These are phyloP conservation scores for Todiramphus chloris DNA, from an alignment of 2,113 vertebrate genomes.

Conservation along the genomic window DNA sequence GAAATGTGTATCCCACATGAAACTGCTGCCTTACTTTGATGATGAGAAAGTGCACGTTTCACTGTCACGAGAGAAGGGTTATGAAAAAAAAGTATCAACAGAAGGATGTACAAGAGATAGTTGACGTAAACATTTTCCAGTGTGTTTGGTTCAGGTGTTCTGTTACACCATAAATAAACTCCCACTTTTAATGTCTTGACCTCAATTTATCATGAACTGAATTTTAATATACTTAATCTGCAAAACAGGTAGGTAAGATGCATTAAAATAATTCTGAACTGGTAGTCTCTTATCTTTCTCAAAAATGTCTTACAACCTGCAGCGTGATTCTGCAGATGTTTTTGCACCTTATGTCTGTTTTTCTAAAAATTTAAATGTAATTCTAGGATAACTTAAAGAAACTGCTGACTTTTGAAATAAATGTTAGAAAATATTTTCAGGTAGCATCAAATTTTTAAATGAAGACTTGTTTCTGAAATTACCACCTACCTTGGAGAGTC, in stretches of 20 bases:
- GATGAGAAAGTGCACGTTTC: neutral
- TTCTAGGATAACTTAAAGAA: neutral
- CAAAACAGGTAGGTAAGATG: neutral
- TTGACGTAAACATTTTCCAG: neutral
- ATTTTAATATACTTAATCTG: neutral
- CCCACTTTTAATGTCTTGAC: neutral
- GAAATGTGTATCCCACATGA: neutral
- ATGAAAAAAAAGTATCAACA: neutral
- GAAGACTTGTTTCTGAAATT: neutral
- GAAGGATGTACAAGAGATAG: neutral
- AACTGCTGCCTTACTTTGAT: neutral
- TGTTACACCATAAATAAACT: neutral
- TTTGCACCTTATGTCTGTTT: neutral
- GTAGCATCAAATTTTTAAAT: neutral
- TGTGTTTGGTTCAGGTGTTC: neutral
- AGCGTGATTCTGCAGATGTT: neutral
- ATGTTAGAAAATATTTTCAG: neutral
- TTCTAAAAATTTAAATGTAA: neutral
- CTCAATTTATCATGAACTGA: neutral
- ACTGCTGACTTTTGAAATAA: neutral
- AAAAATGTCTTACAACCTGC: neutral
- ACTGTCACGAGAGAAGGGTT: neutral
- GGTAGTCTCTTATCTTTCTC: neutral
- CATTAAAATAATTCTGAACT: neutral
- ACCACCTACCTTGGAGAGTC: neutral